Percentiles rank a stretch among this genome's conserved stretches.
Conservation (phyloP, 1,140 invertebrate genomes). For the Whitmania pigra region DNA sequence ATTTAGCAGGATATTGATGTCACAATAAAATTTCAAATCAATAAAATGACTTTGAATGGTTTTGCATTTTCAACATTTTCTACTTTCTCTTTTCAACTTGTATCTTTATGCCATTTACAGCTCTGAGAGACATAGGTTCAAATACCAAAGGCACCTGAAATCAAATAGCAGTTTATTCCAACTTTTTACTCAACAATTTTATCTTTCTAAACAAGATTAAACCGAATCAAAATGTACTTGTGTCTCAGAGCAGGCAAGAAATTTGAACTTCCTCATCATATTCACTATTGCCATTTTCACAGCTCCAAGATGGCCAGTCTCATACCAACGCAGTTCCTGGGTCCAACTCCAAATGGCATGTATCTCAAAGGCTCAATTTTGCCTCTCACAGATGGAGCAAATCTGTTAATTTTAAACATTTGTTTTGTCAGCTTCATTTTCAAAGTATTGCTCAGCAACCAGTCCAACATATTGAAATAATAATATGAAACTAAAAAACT, state of each 20-base stretch:
- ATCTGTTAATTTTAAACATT: conserved; percentile 15
- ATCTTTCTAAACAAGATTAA: not conserved
- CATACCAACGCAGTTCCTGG: conserved; percentile 49
- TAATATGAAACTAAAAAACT: not conserved
- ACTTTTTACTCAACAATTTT: not conserved
- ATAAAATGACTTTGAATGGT: too few species aligned
- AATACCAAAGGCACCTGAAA: too few species aligned
- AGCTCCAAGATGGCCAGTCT: conserved; percentile 55
- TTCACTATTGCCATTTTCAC: conserved; percentile 49
- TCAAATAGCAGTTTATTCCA: too few species aligned
- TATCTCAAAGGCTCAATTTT: conserved; percentile 35
- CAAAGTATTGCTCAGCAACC: too few species aligned
- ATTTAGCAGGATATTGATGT: too few species aligned
- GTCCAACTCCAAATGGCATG: conserved; percentile 48
- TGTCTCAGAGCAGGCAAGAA: conserved; percentile 28
- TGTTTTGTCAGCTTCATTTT: too few species aligned
- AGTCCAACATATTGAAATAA: not conserved
- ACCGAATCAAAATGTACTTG: conserved; percentile 10
- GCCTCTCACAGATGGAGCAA: conserved; percentile 27
- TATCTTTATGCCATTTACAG: too few species aligned
- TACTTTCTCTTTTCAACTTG: too few species aligned
- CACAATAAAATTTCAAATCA: too few species aligned
- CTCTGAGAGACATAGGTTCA: too few species aligned
- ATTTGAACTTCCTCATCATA: conserved; percentile 31
- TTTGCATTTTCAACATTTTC: too few species aligned